Evolutionary conservation across 2,797 vertebrate genomes (phyloP).

Genomic region (Tenualosa thibaudeaui): DNA sequence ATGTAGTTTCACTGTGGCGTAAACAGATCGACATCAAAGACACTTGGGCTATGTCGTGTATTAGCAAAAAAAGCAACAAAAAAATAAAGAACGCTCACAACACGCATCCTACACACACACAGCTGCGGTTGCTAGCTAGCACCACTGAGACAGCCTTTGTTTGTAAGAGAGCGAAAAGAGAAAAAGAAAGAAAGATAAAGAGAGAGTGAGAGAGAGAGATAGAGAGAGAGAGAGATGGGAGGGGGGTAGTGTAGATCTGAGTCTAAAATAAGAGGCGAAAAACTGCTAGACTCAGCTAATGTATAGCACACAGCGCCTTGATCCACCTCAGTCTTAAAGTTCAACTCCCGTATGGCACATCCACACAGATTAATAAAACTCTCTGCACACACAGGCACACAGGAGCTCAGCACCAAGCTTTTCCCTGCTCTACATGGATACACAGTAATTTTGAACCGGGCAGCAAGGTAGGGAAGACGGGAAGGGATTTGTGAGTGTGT

Average conservation of each 20-base stretch:
- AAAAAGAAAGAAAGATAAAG: not conserved
- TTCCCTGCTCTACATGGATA: not conserved
- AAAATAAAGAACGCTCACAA: not conserved
- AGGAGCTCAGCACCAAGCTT: not conserved
- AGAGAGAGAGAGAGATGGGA: not conserved
- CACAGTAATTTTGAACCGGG: not conserved
- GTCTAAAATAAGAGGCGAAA: slow-evolving; percentile 15
- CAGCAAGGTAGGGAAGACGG: not conserved
- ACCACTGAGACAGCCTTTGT: not conserved
- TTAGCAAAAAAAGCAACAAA: not conserved
- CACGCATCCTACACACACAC: not conserved
- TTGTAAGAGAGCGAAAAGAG: not conserved
- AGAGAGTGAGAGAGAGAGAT: not conserved
- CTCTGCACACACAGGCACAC: not conserved
- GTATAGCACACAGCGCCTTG: slow-evolving; percentile 17
- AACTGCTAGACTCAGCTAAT: slow-evolving; percentile 10
- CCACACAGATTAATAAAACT: slow-evolving; percentile 21
- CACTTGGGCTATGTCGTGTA: not conserved
- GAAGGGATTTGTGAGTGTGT: slow-evolving; percentile 17
- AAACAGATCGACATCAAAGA: slow-evolving; percentile 5
- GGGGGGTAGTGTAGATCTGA: slow-evolving; percentile 8
- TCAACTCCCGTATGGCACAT: slow-evolving; percentile 3
- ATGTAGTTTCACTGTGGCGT: not conserved
- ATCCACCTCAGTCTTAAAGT: slow-evolving; percentile 19
- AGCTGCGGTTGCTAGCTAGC: not conserved